phyloP scores from a whole-genome alignment of 2,888 invertebrate genomes.

The Stenotaenia linearis region DNA sequence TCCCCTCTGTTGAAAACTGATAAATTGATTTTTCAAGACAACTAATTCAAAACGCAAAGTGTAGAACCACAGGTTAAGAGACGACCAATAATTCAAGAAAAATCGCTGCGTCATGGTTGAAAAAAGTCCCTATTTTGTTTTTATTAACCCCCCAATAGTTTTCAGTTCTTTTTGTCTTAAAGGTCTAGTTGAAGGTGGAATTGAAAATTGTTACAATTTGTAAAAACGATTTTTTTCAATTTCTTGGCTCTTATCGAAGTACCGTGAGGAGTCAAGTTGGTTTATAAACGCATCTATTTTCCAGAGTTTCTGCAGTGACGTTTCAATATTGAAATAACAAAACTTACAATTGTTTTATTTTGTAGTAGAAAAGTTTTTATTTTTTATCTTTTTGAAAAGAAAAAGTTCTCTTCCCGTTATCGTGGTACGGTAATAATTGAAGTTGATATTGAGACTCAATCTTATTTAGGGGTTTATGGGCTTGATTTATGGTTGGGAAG shows the following conservation, averaged over 20 bases:
- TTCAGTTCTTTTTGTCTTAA: too few species aligned
- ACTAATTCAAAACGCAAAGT: not conserved
- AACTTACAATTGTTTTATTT: too few species aligned
- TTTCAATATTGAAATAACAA: too few species aligned
- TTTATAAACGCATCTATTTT: too few species aligned
- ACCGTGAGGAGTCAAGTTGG: too few species aligned
- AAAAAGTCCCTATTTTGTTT: not conserved
- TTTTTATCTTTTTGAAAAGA: not conserved
- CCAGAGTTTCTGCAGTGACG: too few species aligned
- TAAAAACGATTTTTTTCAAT: too few species aligned
- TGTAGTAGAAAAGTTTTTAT: not conserved
- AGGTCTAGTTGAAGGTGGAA: too few species aligned
- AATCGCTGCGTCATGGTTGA: not conserved
- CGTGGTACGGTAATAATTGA: not conserved
- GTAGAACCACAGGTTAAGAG: not conserved
- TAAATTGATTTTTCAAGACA: not conserved
- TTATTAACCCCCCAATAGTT: not conserved
- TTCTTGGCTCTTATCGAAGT: too few species aligned
- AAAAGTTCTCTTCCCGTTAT: not conserved
- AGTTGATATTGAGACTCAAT: slow-evolving; percentile 9
- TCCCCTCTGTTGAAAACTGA: not conserved
- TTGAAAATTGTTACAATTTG: too few species aligned
- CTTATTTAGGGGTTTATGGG: slow-evolving; percentile 13
- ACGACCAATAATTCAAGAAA: not conserved
- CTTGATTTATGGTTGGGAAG: slow-evolving; percentile 21